Conservation (phyloP, 2,888 invertebrate species). For the Doris montereyensis region DNA sequence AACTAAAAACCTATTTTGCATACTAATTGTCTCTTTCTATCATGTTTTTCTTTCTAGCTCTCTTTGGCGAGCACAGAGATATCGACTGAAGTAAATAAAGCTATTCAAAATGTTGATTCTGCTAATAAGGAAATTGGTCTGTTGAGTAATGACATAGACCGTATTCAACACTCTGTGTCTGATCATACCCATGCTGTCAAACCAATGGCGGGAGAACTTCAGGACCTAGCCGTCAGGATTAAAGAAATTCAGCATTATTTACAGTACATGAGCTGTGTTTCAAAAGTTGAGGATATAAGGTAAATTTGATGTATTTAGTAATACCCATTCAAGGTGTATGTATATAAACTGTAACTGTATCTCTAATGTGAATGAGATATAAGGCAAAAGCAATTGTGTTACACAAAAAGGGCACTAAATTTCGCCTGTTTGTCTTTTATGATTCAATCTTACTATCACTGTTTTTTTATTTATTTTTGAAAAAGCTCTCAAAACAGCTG, state of each 20-base stretch:
- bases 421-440: too few species aligned
- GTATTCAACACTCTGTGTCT: conserved; percentile 54
- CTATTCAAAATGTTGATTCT: conserved; percentile 59
- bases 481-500: too few species aligned
- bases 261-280: conserved; percentile 60
- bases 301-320: too few species aligned
- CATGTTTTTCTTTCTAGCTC: conserved; percentile 52
- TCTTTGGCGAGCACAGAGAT: conserved; percentile 64
- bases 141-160: conserved; percentile 55
- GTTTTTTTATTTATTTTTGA: too few species aligned
- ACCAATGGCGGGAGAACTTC: conserved; percentile 55
- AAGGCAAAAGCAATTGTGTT: too few species aligned
- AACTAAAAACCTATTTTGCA: too few species aligned
- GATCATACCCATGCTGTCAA: conserved; percentile 55
- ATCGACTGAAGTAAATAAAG: conserved; percentile 64
- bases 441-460: too few species aligned
- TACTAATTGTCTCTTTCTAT: not conserved
- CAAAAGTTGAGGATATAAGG: conserved; percentile 67
- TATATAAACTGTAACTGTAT: too few species aligned
- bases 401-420: too few species aligned
- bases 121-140: conserved; percentile 49
- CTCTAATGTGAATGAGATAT: too few species aligned
- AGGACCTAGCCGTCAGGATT: conserved; percentile 55
- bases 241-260: conserved; percentile 62
- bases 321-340: too few species aligned